phyloP scores from a whole-genome alignment of 2,797 vertebrate genomes.

The Spinibarbus caldwelli region DNA sequence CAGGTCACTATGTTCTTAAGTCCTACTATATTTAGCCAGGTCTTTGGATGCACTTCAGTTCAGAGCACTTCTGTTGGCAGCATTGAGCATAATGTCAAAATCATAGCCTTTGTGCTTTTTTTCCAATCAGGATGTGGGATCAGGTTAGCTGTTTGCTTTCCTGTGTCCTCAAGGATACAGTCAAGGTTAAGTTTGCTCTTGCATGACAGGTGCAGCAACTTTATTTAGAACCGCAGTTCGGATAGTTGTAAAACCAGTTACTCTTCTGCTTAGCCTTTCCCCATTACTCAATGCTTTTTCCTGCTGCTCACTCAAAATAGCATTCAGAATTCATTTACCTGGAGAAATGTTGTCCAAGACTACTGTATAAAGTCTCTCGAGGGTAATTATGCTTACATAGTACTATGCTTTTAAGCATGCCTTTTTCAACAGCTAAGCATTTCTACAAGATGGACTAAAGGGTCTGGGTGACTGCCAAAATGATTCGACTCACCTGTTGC shows the following conservation, averaged over 20 bases:
- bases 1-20: slow-evolving; percentile 78
- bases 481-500: slow-evolving; percentile 30
- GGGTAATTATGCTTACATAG: slow-evolving; percentile 13
- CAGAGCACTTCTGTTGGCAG: slow-evolving; percentile 60
- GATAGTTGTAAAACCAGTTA: slow-evolving; percentile 42
- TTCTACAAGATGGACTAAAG: slow-evolving; percentile 16
- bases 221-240: slow-evolving; percentile 14
- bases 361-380: slow-evolving; percentile 15
- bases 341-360: slow-evolving; percentile 13
- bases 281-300: background rate
- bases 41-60: slow-evolving; percentile 68
- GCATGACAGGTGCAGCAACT: background rate
- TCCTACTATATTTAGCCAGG: slow-evolving; percentile 75
- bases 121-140: slow-evolving; percentile 3
- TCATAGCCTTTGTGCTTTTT: slow-evolving; percentile 12
- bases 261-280: slow-evolving; percentile 3
- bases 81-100: slow-evolving; percentile 56
- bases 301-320: slow-evolving; percentile 23
- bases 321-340: background rate
- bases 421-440: slow-evolving; percentile 41
- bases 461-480: slow-evolving; percentile 33
- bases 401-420: slow-evolving; percentile 25
- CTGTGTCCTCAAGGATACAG: slow-evolving; percentile 31
- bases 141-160: slow-evolving; percentile 30
- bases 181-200: slow-evolving; percentile 29